Percentiles rank a stretch among this genome's conserved stretches.
Evolutionary conservation across 2,888 invertebrate species (phyloP).

Genomic region (Napeogenes inachia): DNA sequence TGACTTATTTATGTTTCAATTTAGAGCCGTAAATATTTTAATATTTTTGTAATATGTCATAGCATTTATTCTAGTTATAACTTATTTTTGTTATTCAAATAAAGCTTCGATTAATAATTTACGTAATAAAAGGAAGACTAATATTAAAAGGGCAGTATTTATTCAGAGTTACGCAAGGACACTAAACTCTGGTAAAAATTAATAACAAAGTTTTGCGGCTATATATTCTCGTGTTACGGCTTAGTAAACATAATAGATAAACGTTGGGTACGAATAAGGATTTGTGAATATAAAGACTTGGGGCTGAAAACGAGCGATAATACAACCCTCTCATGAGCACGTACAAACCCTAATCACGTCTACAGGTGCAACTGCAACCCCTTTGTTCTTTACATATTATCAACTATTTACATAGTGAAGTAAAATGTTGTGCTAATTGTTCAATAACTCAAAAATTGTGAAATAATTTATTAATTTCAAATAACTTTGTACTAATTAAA

Average conservation of each 20-base stretch:
- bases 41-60: no score
- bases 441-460: not conserved
- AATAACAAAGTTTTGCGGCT: constrained; percentile 1
- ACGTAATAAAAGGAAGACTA: not conserved
- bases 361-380: constrained; percentile 41
- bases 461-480: no score
- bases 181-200: not conserved
- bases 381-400: constrained; percentile 15
- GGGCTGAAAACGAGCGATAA: constrained; percentile 63
- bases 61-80: no score
- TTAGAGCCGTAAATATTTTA: no score
- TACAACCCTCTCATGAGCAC: constrained; percentile 63
- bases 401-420: no score
- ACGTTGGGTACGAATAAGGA: constrained; percentile 49
- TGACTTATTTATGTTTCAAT: no score
- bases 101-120: constrained; percentile 6
- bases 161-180: not conserved
- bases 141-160: not conserved
- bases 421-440: no score
- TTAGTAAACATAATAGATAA: constrained; percentile 29
- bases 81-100: not conserved
- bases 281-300: constrained; percentile 43
- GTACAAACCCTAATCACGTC: constrained; percentile 40
- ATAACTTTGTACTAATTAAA: constrained; percentile 4
- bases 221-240: constrained; percentile 14